Evolutionary conservation across 2,113 vertebrate species (phyloP), one percentile per base, ranked within the genome.

Genomic region (Siniperca chuatsi): DNA sequence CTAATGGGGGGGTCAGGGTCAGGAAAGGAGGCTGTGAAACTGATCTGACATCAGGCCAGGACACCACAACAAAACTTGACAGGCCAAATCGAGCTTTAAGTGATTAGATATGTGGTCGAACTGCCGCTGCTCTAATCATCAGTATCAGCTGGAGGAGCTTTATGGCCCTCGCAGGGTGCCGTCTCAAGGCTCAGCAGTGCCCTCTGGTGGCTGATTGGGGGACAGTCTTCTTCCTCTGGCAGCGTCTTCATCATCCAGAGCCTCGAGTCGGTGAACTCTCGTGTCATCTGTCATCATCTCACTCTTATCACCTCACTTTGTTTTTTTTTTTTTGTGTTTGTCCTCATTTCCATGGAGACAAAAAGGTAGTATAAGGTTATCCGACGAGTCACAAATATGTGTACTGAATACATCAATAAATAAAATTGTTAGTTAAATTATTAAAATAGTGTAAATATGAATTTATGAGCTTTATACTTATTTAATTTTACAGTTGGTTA

Each of bases 161-260:
- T 67, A 16, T 54, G 46, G 55, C 73, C 75, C 83, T 57, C 25
- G 12, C 77, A 18, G 84, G 81, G 2, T 8, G 54, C 80, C 8
- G 74, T 86, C 74, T 46, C 7, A 6, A 64, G 84, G 78, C 78
- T 57, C 68, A 8, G 25, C 75, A 4, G 79, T 29, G 61, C 88
- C 90, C 83, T 74, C 91, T 79, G 44, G 66, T 90, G 92, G 84
- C 75, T 2, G 67, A 29, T 66, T 10, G 50, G 40, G 57, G 42
- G 61, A 76, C 71, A 2, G 12, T 71, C 44, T 25, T 77, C 44
- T 25, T 75, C 58, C 58, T 75, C 40, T 60, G n/a, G 35, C 62
- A 65, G 29, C 23, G 3, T 77, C 77, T 21, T 64, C 64, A 9
- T 68, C 60, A 67, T 44, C 75, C 61, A 42, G 75, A 58, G 44